Base-by-base conservation (phyloP, 2,113 vertebrate genomes). In the Callipepla squamata region DNA sequence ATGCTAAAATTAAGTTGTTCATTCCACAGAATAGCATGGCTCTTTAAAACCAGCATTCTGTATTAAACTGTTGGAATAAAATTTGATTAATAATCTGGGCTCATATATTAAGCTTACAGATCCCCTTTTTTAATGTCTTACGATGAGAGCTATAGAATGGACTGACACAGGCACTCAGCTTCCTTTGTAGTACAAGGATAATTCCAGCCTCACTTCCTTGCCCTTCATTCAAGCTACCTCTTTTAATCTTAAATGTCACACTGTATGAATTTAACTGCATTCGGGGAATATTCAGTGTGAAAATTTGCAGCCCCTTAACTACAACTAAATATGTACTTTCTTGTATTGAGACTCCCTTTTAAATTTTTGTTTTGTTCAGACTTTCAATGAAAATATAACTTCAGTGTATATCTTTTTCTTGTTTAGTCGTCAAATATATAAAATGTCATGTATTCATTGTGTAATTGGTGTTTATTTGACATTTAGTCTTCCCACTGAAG, bases 401-500 rank as follows among this genome's bases (percentile, higher is more conserved):
- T 91, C 25, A 47, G 22, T 75, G 42, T 34, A 10, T 42, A 6
- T 42, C 58, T 75, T 63, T 66, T 76, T 47, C 30, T 76, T 78
- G 9, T 86, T 90, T 95, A 94, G n/a, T 26, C 67, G 58, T 25
- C 26, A 94, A 88, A 85, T 80, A 85, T 80, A 83, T 66, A 88
- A 95, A 93, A 96, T 78, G 44, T 80, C 80, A 82, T 72, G 44
- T 75, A 78, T 91, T 90, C 70, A 40, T 90, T 16, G 3, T 87
- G 21, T 87, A 95, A 97, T 91, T 97, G 55, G 72, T 61, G 70
- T 76, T 81, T 94, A 80, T 66, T 79, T 93, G 89, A 95, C 74
- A 95, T 93, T 96, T 90, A 82, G 51, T 89, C 66, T 78, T 94
- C 21, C 40, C 26, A 70, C 75, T 93, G 86, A 96, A 95, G 90